Evolutionary conservation across 1,140 invertebrate genomes (phyloP).

Genomic region (Halesus radiatus): DNA sequence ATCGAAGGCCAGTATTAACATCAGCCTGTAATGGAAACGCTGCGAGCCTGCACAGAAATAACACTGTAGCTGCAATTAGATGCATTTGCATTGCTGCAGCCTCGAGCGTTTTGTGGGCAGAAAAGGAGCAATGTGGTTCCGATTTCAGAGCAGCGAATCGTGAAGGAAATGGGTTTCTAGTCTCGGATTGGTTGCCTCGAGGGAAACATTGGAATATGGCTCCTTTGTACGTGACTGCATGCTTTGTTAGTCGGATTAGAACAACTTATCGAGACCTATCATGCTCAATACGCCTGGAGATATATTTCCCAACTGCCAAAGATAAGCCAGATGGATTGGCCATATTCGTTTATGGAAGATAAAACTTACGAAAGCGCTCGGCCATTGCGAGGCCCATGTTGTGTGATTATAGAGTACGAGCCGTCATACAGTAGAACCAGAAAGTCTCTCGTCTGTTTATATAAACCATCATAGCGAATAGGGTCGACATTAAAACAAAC

Average conservation of each 20-base stretch:
- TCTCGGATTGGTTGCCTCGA: background rate
- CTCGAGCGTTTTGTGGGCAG: background rate
- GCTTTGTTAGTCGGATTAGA: conserved; percentile 26
- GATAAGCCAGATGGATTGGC: conserved; percentile 1
- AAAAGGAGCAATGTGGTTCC: background rate
- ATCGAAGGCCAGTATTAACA: too few relatives aligned
- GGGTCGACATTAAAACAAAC: too few relatives aligned
- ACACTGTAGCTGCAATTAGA: too few relatives aligned
- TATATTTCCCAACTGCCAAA: background rate
- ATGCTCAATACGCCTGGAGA: background rate
- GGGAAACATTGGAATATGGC: background rate
- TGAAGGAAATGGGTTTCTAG: background rate
- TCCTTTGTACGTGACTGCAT: conserved; percentile 8
- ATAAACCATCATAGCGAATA: too few relatives aligned
- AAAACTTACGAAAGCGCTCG: background rate
- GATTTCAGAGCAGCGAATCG: background rate
- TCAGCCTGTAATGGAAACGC: too few relatives aligned
- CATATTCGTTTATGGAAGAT: background rate
- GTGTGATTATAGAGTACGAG: too few relatives aligned
- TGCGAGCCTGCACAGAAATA: too few relatives aligned
- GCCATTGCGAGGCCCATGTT: too few relatives aligned
- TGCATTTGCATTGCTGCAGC: background rate
- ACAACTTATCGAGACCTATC: background rate
- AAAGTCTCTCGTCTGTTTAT: too few relatives aligned
- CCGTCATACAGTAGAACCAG: too few relatives aligned